Percentiles rank a stretch among this genome's conserved stretches.
Evolutionary conservation across 2,888 invertebrate genomes (phyloP).

Genomic region (Eupithecia inturbata): DNA sequence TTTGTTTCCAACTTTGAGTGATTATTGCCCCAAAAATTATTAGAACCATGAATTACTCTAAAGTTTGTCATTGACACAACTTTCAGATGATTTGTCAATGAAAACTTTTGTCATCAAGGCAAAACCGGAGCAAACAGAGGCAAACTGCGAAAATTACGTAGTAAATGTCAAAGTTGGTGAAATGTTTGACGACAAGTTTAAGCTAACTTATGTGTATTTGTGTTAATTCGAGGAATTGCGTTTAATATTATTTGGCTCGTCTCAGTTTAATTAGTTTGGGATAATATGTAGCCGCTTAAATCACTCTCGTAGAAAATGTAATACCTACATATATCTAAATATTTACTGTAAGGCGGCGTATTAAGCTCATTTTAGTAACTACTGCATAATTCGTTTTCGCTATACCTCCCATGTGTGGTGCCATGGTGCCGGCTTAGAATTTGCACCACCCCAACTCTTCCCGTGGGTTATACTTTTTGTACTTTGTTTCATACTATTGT

Average conservation of each 20-base stretch:
- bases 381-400: constrained; percentile 52
- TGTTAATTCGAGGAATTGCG: constrained; percentile 4
- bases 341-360: not conserved
- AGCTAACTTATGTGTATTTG: constrained; percentile 1
- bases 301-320: not conserved
- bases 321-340: not conserved
- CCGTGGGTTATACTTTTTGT: too few relatives aligned
- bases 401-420: too few relatives aligned
- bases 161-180: constrained; percentile 9
- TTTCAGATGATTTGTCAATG: constrained; percentile 51
- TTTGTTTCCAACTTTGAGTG: constrained; percentile 8
- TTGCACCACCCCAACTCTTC: too few relatives aligned
- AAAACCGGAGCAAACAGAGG: constrained; percentile 24
- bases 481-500: too few relatives aligned
- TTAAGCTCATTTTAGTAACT: not conserved
- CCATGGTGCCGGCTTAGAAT: too few relatives aligned
- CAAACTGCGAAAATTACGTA: constrained; percentile 6
- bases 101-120: constrained; percentile 60
- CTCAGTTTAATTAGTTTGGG: constrained; percentile 10
- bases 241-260: constrained; percentile 11
- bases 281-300: constrained; percentile 5
- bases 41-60: constrained; percentile 6
- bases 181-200: constrained; percentile 8
- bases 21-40: constrained; percentile 18
- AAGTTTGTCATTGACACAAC: constrained; percentile 37